These are phyloP conservation scores for Crotalus tigris DNA, from an alignment of 2,113 vertebrate genomes.

Conservation along the genomic window DNA sequence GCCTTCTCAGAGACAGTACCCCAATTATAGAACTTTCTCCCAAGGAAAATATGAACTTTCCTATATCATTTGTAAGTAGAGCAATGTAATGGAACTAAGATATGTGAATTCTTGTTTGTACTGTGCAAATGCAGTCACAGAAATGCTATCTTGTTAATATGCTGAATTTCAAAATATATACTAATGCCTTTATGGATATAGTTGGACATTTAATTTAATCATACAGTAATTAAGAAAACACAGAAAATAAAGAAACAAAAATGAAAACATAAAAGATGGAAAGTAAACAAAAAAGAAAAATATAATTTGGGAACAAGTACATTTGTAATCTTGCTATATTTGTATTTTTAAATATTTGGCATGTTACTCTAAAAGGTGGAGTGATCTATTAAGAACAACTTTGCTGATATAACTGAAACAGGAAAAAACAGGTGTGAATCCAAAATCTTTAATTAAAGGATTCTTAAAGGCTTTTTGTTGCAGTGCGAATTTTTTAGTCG, in stretches of 20 bases:
- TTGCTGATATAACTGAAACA: neutral
- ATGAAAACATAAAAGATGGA: neutral
- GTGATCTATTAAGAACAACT: neutral
- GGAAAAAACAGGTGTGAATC: neutral
- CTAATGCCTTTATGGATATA: neutral
- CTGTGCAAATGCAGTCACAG: neutral
- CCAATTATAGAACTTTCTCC: too few relatives aligned
- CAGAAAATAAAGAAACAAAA: neutral
- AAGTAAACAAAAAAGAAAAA: neutral
- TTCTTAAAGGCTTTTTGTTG: neutral
- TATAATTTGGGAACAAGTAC: neutral
- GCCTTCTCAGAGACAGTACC: too few relatives aligned
- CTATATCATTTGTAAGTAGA: neutral
- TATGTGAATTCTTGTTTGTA: neutral
- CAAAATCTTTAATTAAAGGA: neutral
- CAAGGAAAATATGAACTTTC: neutral
- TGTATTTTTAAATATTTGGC: neutral
- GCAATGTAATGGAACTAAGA: neutral
- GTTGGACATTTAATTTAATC: neutral
- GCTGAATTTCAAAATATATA: neutral
- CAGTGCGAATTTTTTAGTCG: neutral
- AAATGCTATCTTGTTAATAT: neutral
- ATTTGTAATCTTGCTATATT: neutral
- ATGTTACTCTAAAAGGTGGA: neutral
- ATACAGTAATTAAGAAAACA: neutral